Percentiles rank a stretch among this genome's conserved stretches.
Conservation (phyloP, 2,113 vertebrate species). For the Motacilla alba region DNA sequence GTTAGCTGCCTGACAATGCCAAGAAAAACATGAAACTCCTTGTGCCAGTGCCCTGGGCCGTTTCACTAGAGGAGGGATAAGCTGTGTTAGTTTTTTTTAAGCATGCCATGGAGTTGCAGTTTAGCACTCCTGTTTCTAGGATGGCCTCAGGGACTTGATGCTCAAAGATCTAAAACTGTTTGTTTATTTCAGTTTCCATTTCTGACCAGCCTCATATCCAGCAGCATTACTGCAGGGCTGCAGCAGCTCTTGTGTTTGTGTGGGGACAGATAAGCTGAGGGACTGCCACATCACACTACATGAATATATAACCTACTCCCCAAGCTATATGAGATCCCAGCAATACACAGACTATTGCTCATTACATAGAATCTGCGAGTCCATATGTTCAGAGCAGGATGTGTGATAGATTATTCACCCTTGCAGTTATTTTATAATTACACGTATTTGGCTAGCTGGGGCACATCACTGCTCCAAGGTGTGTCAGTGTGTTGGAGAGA, state of each 20-base stretch:
- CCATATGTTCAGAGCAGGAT: background rate
- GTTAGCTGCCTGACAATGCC: background rate
- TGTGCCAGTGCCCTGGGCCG: background rate
- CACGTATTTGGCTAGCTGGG: background rate
- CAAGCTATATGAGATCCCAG: background rate
- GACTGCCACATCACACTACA: background rate
- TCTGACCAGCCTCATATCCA: background rate
- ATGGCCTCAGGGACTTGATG: background rate
- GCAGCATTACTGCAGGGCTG: background rate
- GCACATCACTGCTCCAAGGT: background rate
- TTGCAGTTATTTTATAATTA: background rate
- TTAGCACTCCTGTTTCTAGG: background rate
- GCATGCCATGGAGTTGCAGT: background rate
- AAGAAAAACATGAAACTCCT: background rate
- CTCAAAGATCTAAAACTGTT: background rate
- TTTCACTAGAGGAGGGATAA: background rate
- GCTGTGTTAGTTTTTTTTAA: background rate
- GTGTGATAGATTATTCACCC: conserved; percentile 24
- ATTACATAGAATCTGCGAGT: background rate
- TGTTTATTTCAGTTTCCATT: background rate
- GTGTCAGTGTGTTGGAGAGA: background rate
- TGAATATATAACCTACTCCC: background rate
- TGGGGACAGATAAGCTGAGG: background rate
- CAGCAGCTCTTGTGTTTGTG: background rate
- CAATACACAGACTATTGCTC: background rate